Conservation (phyloP, 2,888 invertebrate species). For the Diaperis boleti region DNA sequence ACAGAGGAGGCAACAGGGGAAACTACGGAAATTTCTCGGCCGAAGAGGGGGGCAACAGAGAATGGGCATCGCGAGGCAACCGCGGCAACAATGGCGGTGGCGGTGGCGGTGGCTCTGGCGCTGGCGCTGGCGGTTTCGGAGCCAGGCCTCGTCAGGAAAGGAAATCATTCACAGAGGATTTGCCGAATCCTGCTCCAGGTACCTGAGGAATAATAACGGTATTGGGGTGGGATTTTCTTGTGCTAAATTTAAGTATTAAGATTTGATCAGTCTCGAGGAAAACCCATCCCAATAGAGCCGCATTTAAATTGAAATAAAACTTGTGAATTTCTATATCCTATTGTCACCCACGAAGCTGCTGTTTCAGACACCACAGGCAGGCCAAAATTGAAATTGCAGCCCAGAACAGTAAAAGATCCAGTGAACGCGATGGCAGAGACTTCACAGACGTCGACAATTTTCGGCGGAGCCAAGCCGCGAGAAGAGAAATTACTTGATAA, state of each 20-base stretch:
- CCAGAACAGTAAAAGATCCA: slow-evolving; percentile 88
- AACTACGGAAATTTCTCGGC: slow-evolving; percentile 68
- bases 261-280: too few species aligned
- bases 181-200: slow-evolving; percentile 65
- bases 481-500: slow-evolving; percentile 73
- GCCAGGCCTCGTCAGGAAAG: slow-evolving; percentile 57
- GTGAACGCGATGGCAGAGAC: slow-evolving; percentile 89
- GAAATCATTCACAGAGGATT: slow-evolving; percentile 59
- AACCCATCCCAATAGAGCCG: too few species aligned
- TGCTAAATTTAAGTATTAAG: too few species aligned
- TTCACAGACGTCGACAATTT: slow-evolving; percentile 89
- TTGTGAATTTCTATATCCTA: not conserved
- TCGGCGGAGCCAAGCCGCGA: slow-evolving; percentile 93
- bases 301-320: too few species aligned
- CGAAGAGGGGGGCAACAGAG: slow-evolving; percentile 64
- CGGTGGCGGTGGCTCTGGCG: slow-evolving; percentile 48
- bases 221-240: too few species aligned
- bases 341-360: not conserved
- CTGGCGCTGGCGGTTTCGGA: slow-evolving; percentile 48
- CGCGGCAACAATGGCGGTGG: slow-evolving; percentile 47
- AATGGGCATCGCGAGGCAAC: slow-evolving; percentile 52
- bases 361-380: slow-evolving; percentile 80
- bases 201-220: too few species aligned
- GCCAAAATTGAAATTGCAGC: slow-evolving; percentile 85
- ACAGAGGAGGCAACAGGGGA: slow-evolving; percentile 67